These are phyloP conservation scores for Camelus dromedarius DNA, from an alignment of 2,113 vertebrate species.

Conservation along the genomic window DNA sequence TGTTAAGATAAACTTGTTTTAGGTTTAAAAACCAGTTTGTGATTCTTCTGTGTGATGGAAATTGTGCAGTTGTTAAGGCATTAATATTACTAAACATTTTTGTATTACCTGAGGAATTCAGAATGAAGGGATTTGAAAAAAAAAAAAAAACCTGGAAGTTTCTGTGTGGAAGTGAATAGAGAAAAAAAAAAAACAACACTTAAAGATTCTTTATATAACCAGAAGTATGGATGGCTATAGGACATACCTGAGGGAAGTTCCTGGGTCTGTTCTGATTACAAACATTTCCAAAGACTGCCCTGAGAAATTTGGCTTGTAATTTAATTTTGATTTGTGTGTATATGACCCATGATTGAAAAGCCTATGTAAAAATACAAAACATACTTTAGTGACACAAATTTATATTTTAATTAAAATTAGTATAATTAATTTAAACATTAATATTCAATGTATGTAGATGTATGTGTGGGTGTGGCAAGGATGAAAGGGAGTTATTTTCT, in stretches of 20 bases:
- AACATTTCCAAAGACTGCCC: not conserved
- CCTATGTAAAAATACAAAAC: not conserved
- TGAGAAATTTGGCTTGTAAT: not conserved
- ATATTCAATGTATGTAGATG: not conserved
- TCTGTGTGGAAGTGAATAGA: not conserved
- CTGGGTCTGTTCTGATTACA: not conserved
- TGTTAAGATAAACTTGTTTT: not conserved
- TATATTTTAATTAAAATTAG: not conserved
- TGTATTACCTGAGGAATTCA: not conserved
- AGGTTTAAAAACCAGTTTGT: not conserved
- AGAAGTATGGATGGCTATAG: not conserved
- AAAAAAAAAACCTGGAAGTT: not conserved
- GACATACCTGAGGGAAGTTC: not conserved
- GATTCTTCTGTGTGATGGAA: not conserved
- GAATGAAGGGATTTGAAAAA: not conserved
- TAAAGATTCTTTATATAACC: not conserved
- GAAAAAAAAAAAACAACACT: not conserved
- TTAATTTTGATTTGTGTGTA: not conserved
- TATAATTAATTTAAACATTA: constrained; percentile 12
- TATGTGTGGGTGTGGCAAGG: not conserved
- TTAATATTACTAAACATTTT: not conserved
- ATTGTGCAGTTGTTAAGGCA: not conserved
- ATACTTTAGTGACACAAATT: not conserved
- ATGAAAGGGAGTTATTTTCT: not conserved
- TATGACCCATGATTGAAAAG: not conserved